Conservation (phyloP, 2,113 vertebrate genomes). For the Alectura lathami region DNA sequence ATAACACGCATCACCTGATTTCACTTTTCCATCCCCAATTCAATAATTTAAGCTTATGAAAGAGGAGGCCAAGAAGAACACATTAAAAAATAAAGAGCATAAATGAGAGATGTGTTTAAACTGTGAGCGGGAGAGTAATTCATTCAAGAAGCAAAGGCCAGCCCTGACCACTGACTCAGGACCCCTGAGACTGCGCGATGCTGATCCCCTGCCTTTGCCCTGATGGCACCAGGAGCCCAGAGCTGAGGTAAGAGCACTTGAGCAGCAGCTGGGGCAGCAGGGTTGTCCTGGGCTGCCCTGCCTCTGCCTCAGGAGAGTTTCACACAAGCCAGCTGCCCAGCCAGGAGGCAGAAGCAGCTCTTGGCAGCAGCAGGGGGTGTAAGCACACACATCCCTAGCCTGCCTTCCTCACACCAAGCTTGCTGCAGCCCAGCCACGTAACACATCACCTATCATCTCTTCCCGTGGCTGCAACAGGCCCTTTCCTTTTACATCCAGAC, state of each 20-base stretch:
- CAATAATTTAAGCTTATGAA: background rate
- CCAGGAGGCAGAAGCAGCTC: no score
- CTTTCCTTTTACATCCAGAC: background rate
- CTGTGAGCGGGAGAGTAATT: background rate
- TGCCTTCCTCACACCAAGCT: accelerated
- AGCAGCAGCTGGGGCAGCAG: no score
- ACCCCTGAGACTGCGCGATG: background rate
- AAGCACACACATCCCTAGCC: accelerated
- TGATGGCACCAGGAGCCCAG: no score
- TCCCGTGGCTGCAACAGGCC: background rate
- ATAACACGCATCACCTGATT: background rate
- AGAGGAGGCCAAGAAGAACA: background rate
- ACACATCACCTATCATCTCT: background rate
- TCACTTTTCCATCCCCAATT: background rate
- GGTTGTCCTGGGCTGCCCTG: no score
- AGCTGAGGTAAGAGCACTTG: background rate
- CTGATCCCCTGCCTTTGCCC: background rate
- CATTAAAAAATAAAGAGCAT: background rate
- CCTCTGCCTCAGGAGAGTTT: background rate
- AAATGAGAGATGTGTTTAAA: background rate
- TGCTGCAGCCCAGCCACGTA: accelerated
- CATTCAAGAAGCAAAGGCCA: background rate
- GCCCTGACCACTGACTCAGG: background rate
- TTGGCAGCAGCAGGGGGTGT: no score
- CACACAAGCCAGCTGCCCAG: background rate